Conservation (phyloP, 1,140 invertebrate genomes). For the Harpegnathos saltator region DNA sequence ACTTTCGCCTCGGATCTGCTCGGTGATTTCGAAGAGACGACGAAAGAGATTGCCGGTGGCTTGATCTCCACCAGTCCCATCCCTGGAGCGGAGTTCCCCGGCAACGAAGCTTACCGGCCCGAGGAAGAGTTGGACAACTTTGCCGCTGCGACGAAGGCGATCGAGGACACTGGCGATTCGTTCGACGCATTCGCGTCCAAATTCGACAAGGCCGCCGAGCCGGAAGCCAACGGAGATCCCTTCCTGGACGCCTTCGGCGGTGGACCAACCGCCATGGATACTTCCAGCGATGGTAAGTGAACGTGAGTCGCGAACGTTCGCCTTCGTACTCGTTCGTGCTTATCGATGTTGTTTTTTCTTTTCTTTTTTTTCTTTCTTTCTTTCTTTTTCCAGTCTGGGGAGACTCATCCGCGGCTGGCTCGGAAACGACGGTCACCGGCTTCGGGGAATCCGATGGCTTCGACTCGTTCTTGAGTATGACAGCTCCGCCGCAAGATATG, state of each 20-base stretch:
- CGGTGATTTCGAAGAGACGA: conserved; percentile 75
- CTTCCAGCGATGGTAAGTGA: conserved; percentile 84
- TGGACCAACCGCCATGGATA: conserved; percentile 82
- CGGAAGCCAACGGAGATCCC: conserved; percentile 83
- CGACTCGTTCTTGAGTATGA: conserved; percentile 93
- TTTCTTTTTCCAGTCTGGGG: conserved; percentile 87
- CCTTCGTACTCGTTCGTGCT: too few species aligned
- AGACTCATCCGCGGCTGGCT: conserved; percentile 82
- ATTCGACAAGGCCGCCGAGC: conserved; percentile 90
- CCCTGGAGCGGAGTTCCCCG: conserved; percentile 78
- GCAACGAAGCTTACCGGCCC: conserved; percentile 66
- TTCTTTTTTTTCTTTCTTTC: too few species aligned
- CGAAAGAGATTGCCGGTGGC: conserved; percentile 30
- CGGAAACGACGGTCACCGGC: conserved; percentile 85
- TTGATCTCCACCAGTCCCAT: conserved; percentile 73
- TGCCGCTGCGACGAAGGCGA: conserved; percentile 81
- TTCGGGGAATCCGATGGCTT: conserved; percentile 91
- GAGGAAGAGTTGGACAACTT: conserved; percentile 77
- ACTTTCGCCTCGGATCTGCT: conserved; percentile 76
- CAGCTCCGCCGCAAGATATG: conserved; percentile 89
- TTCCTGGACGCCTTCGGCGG: conserved; percentile 87
- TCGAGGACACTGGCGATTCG: conserved; percentile 86
- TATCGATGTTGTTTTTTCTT: too few species aligned
- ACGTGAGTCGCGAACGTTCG: neutral
- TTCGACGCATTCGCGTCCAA: conserved; percentile 95